Evolutionary conservation across 2,888 invertebrate genomes (phyloP).

Genomic region (Drosophila nigricruria): DNA sequence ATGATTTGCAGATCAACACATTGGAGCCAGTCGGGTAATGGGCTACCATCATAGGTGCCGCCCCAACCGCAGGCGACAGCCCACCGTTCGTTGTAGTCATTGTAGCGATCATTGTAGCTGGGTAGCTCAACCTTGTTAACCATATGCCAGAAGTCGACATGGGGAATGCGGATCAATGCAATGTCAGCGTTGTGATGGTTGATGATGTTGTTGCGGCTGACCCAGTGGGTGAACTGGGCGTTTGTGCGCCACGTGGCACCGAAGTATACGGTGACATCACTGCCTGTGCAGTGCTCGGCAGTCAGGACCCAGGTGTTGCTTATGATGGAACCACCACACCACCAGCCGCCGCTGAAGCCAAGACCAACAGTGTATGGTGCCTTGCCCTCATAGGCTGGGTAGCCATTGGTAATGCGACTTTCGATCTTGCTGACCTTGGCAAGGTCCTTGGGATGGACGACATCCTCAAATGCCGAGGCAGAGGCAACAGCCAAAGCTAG

Average conservation of each 20-base stretch:
- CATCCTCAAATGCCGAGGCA: conserved; percentile 28
- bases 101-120: conserved; percentile 52
- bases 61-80: conserved; percentile 76
- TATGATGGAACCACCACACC: conserved; percentile 72
- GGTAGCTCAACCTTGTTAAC: conserved; percentile 60
- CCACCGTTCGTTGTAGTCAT: conserved; percentile 54
- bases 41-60: conserved; percentile 60
- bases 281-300: conserved; percentile 77
- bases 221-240: conserved; percentile 65
- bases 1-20: conserved; percentile 82
- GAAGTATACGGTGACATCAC: conserved; percentile 59
- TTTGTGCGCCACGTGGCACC: conserved; percentile 68
- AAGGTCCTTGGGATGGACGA: conserved; percentile 49
- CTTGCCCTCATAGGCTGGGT: conserved; percentile 60
- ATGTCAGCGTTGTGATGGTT: conserved; percentile 61
- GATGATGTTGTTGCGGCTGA: conserved; percentile 55
- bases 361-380: conserved; percentile 78
- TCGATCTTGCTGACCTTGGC: conserved; percentile 35
- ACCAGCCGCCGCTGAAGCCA: conserved; percentile 65
- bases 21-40: conserved; percentile 77
- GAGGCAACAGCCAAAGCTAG: conserved; percentile 57
- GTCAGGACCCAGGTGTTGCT: conserved; percentile 79
- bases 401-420: conserved; percentile 71
- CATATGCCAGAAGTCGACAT: conserved; percentile 59
- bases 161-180: conserved; percentile 67